Evolutionary conservation across 2,113 vertebrate genomes (phyloP).

Genomic region (Archocentrus centrarchus): DNA sequence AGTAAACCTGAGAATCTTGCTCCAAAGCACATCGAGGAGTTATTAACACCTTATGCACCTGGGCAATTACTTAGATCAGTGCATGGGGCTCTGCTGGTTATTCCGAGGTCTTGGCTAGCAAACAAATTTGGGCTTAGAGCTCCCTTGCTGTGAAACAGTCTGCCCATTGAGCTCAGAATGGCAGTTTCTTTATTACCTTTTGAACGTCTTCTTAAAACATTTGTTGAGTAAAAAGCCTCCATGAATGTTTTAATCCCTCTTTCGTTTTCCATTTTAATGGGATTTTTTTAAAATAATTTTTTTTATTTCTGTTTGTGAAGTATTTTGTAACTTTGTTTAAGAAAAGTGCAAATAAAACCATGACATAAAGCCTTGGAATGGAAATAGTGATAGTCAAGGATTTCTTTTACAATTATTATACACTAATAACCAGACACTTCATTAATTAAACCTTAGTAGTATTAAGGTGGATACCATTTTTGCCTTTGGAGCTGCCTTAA

Average conservation of each 20-base stretch:
- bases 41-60: background rate
- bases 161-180: background rate
- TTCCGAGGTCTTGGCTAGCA: background rate
- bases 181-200: background rate
- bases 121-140: background rate
- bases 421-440: background rate
- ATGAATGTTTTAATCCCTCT: background rate
- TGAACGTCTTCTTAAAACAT: background rate
- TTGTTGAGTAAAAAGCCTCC: background rate
- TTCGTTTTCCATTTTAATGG: background rate
- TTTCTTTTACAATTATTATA: background rate
- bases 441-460: background rate
- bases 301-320: background rate
- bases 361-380: background rate
- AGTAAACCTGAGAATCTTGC: background rate
- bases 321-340: background rate
- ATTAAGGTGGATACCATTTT: background rate
- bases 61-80: slow-evolving; percentile 3
- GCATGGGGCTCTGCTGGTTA: background rate
- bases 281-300: background rate
- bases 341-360: background rate
- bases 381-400: background rate
- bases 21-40: background rate
- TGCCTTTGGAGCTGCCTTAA: background rate
- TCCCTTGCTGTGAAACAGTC: background rate